These are phyloP conservation scores for Cephus sareptanus DNA, from an alignment of 2,888 invertebrate genomes.

Conservation along the genomic window DNA sequence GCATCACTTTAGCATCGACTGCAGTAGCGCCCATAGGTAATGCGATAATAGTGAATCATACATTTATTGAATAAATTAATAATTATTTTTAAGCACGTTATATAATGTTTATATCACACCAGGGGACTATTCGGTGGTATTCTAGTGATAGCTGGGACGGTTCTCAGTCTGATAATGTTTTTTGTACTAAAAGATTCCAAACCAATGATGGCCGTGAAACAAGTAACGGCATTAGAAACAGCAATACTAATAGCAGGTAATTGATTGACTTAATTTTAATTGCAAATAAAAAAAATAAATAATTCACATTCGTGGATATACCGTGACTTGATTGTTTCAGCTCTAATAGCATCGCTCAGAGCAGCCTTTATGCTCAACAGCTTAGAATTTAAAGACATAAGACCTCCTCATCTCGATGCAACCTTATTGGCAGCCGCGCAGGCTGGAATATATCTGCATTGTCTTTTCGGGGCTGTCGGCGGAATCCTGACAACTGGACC, in stretches of 20 bases:
- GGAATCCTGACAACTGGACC: slow-evolving; percentile 69
- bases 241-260: slow-evolving; percentile 51
- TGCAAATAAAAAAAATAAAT: background rate
- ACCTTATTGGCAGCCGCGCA: slow-evolving; percentile 87
- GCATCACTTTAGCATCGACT: slow-evolving; percentile 73
- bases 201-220: slow-evolving; percentile 55
- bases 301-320: background rate
- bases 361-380: slow-evolving; percentile 49
- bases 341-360: slow-evolving; percentile 48
- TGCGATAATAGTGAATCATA: slow-evolving; percentile 3
- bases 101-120: slow-evolving; percentile 25
- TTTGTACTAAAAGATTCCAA: slow-evolving; percentile 80
- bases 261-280: slow-evolving; percentile 22
- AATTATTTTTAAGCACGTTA: background rate
- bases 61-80: background rate
- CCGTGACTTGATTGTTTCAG: slow-evolving; percentile 25
- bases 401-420: slow-evolving; percentile 75
- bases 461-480: slow-evolving; percentile 88
- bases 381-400: slow-evolving; percentile 49
- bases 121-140: slow-evolving; percentile 79
- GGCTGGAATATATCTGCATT: slow-evolving; percentile 84
- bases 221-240: slow-evolving; percentile 57
- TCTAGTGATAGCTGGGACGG: slow-evolving; percentile 82
- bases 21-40: slow-evolving; percentile 81
- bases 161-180: slow-evolving; percentile 89